A percentile compares a stretch with the other conserved stretches of the same genome.
Conservation (phyloP, 2,113 vertebrate genomes). For the Peromyscus leucopus region DNA sequence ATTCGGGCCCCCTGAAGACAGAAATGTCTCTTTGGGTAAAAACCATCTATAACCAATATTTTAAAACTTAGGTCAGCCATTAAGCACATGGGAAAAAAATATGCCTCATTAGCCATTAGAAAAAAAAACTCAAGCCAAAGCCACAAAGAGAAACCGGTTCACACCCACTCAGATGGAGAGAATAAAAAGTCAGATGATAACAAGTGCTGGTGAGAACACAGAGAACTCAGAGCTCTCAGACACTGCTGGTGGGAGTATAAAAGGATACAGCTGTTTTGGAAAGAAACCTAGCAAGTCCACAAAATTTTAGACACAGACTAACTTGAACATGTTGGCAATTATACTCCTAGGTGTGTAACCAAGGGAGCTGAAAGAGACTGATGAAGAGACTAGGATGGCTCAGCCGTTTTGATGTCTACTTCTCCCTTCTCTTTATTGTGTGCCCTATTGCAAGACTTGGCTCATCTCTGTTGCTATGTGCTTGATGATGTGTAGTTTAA, state of each 20-base stretch:
- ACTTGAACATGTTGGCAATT: background rate
- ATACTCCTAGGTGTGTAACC: background rate
- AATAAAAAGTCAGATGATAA: slow-evolving; percentile 45
- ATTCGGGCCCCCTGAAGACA: background rate
- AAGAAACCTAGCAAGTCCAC: background rate
- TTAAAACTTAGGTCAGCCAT: slow-evolving; percentile 45
- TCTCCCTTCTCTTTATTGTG: background rate
- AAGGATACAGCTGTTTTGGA: background rate
- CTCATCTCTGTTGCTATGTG: background rate
- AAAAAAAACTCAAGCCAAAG: slow-evolving; percentile 55
- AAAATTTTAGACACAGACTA: background rate
- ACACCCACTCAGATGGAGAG: background rate
- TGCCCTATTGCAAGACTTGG: background rate
- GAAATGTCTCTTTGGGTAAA: slow-evolving; percentile 20
- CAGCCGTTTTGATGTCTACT: background rate
- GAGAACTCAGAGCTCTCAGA: background rate
- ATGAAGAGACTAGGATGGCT: background rate
- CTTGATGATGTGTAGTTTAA: background rate
- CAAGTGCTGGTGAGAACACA: slow-evolving; percentile 43
- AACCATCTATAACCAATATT: slow-evolving; percentile 41
- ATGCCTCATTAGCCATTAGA: slow-evolving; percentile 33
- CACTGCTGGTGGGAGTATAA: background rate
- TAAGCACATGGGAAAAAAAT: slow-evolving; percentile 6
- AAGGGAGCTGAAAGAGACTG: background rate
- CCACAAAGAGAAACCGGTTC: slow-evolving; percentile 28